Base-by-base conservation (phyloP, 2,113 vertebrate species). In the Chaetops frenatus region DNA sequence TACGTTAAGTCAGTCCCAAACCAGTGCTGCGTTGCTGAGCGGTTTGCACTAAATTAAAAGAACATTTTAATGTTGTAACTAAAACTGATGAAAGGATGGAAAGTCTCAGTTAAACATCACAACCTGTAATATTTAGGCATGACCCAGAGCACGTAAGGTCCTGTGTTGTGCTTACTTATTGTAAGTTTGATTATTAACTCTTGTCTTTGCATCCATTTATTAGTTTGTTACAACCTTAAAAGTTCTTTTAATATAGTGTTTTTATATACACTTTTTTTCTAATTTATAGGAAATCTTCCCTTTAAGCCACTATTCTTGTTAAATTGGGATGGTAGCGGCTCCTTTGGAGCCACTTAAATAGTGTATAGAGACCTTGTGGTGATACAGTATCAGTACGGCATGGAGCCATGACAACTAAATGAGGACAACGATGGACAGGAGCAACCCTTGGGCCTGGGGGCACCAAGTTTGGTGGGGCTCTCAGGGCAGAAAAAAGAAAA, bases 191-290 rank as follows among this genome's bases (percentile, higher is more conserved):
- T 94, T 65, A 40, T 91, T 94, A 95, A 95, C 95, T 90, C 42
- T 92, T 95, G 89, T 45, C 90, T 97, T 96, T 96, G 88, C 92
- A 90, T 96, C 95, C 90, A 6, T 93, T 96, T 93, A 81, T 95
- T 92, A 94, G 91, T 92, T 95, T 96, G 92, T 95, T 96, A 64
- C 94, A 92, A n/a, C 94, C 67, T 96, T 96, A 89, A 97, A 95
- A 83, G 82, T 95, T 96, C 95, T 94, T 97, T 95, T 96, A 96
- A 96, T 96, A 78, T 96, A 96, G 91, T 96, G 92, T 95, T 88
- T 95, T 96, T 94, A 96, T 96, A 81, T 97, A 97, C 95, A 96
- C 92, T 97, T 94, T 86, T 93, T 97, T 97, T 97, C 94, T 92
- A 95, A 96, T 94, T 94, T 95, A 91, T 97, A 96, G 91, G 90